Evolutionary conservation across 2,888 invertebrate species (phyloP).

Genomic region (Holacanthella duospinosa): DNA sequence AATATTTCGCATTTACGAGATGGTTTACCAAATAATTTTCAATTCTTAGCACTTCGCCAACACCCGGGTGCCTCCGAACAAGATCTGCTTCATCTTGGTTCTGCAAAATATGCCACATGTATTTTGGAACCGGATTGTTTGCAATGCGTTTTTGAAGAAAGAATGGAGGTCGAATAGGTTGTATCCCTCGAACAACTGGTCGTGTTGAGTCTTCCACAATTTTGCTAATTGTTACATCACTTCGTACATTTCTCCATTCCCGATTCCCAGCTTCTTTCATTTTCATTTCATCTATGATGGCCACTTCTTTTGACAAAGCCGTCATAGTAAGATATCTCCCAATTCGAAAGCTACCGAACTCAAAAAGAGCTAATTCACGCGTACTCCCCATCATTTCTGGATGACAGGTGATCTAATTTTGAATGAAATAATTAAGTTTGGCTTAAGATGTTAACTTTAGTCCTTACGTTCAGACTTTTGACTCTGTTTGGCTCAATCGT

Average conservation of each 20-base stretch:
- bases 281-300: not conserved
- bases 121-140: slow-evolving; percentile 44
- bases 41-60: slow-evolving; percentile 41
- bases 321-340: slow-evolving; percentile 51
- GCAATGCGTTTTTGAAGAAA: slow-evolving; percentile 52
- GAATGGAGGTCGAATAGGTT: slow-evolving; percentile 46
- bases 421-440: not conserved
- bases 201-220: slow-evolving; percentile 18
- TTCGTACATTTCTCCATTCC: not conserved
- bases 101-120: slow-evolving; percentile 42
- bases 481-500: not conserved
- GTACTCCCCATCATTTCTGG: slow-evolving; percentile 53
- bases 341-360: slow-evolving; percentile 53
- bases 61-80: slow-evolving; percentile 41
- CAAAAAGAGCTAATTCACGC: slow-evolving; percentile 52
- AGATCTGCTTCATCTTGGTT: slow-evolving; percentile 42
- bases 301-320: slow-evolving; percentile 40
- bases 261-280: not conserved
- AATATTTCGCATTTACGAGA: no score
- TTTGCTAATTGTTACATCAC: slow-evolving; percentile 13
- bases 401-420: slow-evolving; percentile 46
- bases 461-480: not conserved
- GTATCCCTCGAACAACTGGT: slow-evolving; percentile 48
- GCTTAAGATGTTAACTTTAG: not conserved
- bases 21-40: slow-evolving; percentile 28